phyloP scores from a whole-genome alignment of 2,888 invertebrate species.

The Drosophila formosana region DNA sequence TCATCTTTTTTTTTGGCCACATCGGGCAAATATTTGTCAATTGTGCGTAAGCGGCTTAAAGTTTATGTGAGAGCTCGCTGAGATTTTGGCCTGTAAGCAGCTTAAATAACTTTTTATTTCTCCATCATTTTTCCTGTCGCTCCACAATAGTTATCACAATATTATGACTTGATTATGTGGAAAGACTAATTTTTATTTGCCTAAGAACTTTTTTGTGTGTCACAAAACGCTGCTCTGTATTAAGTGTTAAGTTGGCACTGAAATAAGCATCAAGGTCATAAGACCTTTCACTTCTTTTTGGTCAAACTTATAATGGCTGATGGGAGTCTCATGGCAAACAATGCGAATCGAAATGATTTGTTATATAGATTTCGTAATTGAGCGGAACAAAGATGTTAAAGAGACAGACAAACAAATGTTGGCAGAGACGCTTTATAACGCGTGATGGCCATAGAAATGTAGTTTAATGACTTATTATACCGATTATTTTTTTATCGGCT shows the following conservation, averaged over 20 bases:
- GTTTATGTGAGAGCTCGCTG: conserved; percentile 23
- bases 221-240: conserved; percentile 64
- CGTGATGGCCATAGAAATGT: conserved; percentile 36
- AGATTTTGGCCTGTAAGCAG: conserved; percentile 56
- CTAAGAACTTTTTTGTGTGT: conserved; percentile 57
- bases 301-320: conserved; percentile 7
- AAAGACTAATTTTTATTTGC: conserved; percentile 74
- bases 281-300: conserved; percentile 59
- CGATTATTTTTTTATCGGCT: not conserved
- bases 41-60: conserved; percentile 67
- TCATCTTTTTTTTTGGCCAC: conserved; percentile 49
- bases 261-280: conserved; percentile 62
- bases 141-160: conserved; percentile 70
- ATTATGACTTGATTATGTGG: conserved; percentile 79
- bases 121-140: conserved; percentile 10
- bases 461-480: conserved; percentile 41
- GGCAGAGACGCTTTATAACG: conserved; percentile 18
- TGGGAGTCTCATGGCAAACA: conserved; percentile 51
- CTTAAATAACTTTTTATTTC: conserved; percentile 49
- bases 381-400: conserved; percentile 31
- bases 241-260: conserved; percentile 69
- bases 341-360: conserved; percentile 46
- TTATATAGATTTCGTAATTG: conserved; percentile 38
- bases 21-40: conserved; percentile 48
- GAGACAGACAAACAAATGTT: conserved; percentile 26